phyloP scores from a whole-genome alignment of 2,888 invertebrate genomes.

The Paralinhomoeus sp. region DNA sequence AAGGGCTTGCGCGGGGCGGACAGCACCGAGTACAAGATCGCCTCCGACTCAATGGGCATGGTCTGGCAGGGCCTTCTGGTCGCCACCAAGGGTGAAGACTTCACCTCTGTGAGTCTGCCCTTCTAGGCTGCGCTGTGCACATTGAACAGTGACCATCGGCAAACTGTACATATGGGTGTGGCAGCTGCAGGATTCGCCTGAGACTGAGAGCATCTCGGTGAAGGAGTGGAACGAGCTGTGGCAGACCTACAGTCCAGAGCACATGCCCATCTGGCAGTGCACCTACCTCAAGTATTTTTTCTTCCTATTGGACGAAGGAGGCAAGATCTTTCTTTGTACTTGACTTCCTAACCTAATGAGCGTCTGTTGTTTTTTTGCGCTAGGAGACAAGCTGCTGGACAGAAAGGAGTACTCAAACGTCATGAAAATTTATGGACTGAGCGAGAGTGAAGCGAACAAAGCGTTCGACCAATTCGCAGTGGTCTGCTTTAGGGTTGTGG shows the following conservation, averaged over 20 bases:
- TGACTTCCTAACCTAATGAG: background rate
- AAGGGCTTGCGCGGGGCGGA: conserved; percentile 6
- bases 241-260: conserved; percentile 5
- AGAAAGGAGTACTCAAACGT: conserved; percentile 4
- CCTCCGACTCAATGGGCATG: conserved; percentile 5
- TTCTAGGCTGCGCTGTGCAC: background rate
- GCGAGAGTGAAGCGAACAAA: background rate
- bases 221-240: conserved; percentile 6
- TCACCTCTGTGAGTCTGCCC: background rate
- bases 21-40: conserved; percentile 5
- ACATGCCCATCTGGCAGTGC: conserved; percentile 7
- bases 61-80: conserved; percentile 7
- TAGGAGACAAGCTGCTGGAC: conserved; percentile 8
- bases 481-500: background rate
- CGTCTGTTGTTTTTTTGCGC: too few species aligned
- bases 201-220: conserved; percentile 2
- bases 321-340: background rate
- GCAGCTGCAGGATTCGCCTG: conserved; percentile 2
- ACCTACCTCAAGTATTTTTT: conserved; percentile 8
- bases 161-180: background rate
- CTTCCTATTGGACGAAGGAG: conserved; percentile 5
- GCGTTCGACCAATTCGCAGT: conserved; percentile 4
- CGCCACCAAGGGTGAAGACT: conserved; percentile 3
- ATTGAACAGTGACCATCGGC: too few species aligned
- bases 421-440: conserved; percentile 6